These are phyloP conservation scores for Artemia franciscana DNA, from an alignment of 1,140 invertebrate genomes.

Conservation along the genomic window DNA sequence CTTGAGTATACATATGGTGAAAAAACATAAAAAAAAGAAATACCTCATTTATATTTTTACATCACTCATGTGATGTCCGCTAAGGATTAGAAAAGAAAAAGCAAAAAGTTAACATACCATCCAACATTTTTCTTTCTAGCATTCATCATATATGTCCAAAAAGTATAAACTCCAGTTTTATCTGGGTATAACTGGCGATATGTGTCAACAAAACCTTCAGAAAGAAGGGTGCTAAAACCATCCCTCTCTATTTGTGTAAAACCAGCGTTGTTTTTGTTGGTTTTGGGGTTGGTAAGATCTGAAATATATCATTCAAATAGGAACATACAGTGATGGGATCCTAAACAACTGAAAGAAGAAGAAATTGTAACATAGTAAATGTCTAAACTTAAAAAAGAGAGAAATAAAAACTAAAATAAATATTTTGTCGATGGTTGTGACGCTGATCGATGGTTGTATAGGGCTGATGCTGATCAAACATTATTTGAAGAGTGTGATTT, in stretches of 20 bases:
- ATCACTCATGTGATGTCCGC: too few relatives aligned
- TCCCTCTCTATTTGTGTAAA: slow-evolving; percentile 85
- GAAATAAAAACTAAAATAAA: too few relatives aligned
- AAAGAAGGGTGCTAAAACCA: slow-evolving; percentile 60
- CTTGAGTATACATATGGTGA: too few relatives aligned
- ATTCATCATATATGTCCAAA: slow-evolving; percentile 78
- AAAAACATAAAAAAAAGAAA: slow-evolving; percentile 9
- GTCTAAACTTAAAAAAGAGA: too few relatives aligned
- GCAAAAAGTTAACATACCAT: slow-evolving; percentile 57
- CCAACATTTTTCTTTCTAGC: slow-evolving; percentile 71
- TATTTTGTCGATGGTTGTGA: too few relatives aligned
- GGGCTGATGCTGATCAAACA: too few relatives aligned
- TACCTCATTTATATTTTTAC: slow-evolving; percentile 3
- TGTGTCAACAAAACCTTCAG: slow-evolving; percentile 57
- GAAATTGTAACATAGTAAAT: too few relatives aligned
- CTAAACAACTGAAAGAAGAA: too few relatives aligned
- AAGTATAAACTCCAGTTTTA: slow-evolving; percentile 59
- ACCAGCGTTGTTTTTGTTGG: slow-evolving; percentile 75
- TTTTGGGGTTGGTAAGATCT: slow-evolving; percentile 87
- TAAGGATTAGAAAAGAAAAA: not conserved
- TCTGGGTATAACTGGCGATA: slow-evolving; percentile 74
- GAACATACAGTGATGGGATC: too few relatives aligned
- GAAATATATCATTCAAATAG: slow-evolving; percentile 3
- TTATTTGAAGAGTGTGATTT: too few relatives aligned
- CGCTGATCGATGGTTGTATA: too few relatives aligned